Percentiles rank a stretch among this genome's conserved stretches.
phyloP scores from a whole-genome alignment of 2,888 invertebrate genomes.

The Oligia latruncula region DNA sequence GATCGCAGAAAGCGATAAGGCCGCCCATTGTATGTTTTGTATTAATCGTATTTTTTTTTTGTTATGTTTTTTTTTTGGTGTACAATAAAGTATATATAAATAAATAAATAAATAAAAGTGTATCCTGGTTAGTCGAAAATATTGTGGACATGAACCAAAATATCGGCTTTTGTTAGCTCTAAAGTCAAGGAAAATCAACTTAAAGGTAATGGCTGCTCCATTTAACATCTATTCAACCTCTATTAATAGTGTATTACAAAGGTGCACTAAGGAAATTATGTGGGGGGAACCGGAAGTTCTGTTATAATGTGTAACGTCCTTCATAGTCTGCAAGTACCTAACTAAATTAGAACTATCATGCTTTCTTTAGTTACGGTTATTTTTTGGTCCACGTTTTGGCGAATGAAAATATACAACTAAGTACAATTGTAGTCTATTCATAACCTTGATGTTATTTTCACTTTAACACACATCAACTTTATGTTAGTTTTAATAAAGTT shows the following conservation, averaged over 20 bases:
- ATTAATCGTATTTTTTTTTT: no score
- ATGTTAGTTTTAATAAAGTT: neutral
- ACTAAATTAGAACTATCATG: neutral
- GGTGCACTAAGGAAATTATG: slow-evolving; percentile 39
- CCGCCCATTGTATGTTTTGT: no score
- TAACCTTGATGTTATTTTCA: no score
- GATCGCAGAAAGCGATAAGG: no score
- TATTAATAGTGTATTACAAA: slow-evolving; percentile 21
- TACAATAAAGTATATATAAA: no score
- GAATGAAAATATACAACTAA: slow-evolving; percentile 6
- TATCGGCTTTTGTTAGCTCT: no score
- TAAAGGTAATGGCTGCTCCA: neutral
- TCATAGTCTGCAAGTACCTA: slow-evolving; percentile 14
- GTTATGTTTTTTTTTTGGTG: no score
- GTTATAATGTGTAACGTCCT: slow-evolving; percentile 13
- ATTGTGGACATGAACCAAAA: neutral
- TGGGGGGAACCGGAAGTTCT: slow-evolving; percentile 16
- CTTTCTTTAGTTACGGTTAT: neutral
- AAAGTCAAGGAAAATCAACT: slow-evolving; percentile 2
- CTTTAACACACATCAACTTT: neutral
- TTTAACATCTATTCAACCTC: slow-evolving; percentile 13
- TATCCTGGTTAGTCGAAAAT: neutral
- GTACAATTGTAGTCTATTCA: neutral
- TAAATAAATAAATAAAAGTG: no score
- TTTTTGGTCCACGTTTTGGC: neutral